Percentiles rank a stretch among this genome's conserved stretches.
phyloP scores from a whole-genome alignment of 2,888 invertebrate genomes.

The Macrophya annulata region DNA sequence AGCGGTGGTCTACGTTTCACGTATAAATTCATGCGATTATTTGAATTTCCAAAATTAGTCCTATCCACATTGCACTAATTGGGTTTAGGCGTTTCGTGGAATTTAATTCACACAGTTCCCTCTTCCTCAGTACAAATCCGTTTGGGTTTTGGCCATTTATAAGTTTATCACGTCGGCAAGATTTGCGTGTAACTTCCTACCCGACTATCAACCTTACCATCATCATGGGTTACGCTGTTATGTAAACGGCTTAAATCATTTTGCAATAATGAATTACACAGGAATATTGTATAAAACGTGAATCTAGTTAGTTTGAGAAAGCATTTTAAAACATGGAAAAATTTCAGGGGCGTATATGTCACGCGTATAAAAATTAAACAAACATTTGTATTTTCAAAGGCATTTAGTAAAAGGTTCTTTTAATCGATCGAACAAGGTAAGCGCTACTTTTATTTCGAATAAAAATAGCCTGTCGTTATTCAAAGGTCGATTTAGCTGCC shows the following conservation, averaged over 20 bases:
- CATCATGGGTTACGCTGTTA: not conserved
- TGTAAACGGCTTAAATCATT: not conserved
- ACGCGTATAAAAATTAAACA: not conserved
- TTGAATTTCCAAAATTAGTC: not conserved
- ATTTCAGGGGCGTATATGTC: not conserved
- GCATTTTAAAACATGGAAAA: not conserved
- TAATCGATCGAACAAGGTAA: not conserved
- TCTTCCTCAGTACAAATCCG: not conserved
- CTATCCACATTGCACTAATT: slow-evolving; percentile 20
- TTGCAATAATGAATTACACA: not conserved
- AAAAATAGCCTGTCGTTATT: not conserved
- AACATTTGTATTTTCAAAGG: not conserved
- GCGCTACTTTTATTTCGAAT: not conserved
- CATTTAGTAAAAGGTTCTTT: not conserved
- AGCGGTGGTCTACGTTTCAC: not conserved
- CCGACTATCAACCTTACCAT: not conserved
- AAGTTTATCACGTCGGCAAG: not conserved
- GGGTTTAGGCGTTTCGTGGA: not conserved
- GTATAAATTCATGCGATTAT: slow-evolving; percentile 21
- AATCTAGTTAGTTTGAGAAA: not conserved
- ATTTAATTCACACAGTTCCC: slow-evolving; percentile 28
- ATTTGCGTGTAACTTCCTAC: not conserved
- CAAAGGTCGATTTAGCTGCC: not conserved
- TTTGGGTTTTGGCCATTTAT: not conserved
- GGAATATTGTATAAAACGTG: not conserved